Evolutionary conservation across 2,888 invertebrate genomes (phyloP), one percentile per base, ranked within the genome.

Genomic region (Ornithoptera priamus): DNA sequence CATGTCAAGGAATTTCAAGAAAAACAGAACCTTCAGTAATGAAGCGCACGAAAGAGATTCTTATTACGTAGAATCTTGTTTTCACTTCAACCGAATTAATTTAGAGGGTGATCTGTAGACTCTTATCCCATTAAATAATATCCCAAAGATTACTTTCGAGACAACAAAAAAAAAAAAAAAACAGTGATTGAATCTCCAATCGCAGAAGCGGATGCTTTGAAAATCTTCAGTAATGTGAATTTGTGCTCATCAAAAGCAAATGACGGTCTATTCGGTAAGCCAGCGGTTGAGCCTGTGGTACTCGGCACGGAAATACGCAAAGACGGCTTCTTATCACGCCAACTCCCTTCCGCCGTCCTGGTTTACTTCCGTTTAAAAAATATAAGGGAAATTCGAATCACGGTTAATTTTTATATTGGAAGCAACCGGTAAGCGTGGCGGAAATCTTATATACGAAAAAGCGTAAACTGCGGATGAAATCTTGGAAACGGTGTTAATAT

Each of bases 341-440:
- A 81, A 73, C 73, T 76, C 65, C 70, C 66, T 67, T 68, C 67
- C 72, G 65, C 73, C 73, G 67, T 42, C 42, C 42, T 62, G 18
- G 22, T 15, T 17, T 56, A 46, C 77, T 73, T 77, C 75, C 77
- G 80, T 84, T 86, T 87, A 85, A 87, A 86, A 86, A 88, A 88
- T 88, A 85, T 83, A 77, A 78, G 81, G 80, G 82, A 87, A 86
- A 87, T 87, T 87, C 83, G 86, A 86, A 87, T 86, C 84, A 81
- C 82, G 82, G 85, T 86, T 78, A 80, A 78, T 82, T 79, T 83
- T 83, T 82, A 30, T 76, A 69, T 70, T 66, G 75, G 74, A 39
- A 75, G 72, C 75, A 73, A 75, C 70, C 74, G 73, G 75, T 64
- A 70, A 78, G 79, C 78, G 74, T 81, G 10, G 39, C 39, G 10